Conservation (phyloP, 2,888 invertebrate species). For the Cepaea hortensis region DNA sequence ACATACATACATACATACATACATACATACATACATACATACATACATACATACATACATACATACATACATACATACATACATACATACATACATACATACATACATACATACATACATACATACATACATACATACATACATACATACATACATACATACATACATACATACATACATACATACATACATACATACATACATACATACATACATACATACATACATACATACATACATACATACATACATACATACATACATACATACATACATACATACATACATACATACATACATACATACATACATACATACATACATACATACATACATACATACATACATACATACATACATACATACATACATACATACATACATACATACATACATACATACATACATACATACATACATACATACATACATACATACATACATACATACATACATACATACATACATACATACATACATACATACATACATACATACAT, state of each 20-base stretch:
- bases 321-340: not conserved
- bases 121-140: not conserved
- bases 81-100: not conserved
- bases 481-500: not conserved
- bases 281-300: not conserved
- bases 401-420: not conserved
- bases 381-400: not conserved
- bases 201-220: not conserved
- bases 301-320: not conserved
- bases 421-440: not conserved
- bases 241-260: not conserved
- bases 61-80: not conserved
- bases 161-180: not conserved
- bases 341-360: not conserved
- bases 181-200: not conserved
- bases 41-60: too few species aligned
- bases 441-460: not conserved
- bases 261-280: conserved; percentile 4
- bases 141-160: not conserved
- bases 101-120: not conserved
- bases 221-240: not conserved
- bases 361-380: not conserved
- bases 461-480: not conserved
- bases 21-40: too few species aligned
- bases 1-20: too few species aligned